Percentiles rank a stretch among this genome's conserved stretches.
Conservation (phyloP, 1,140 invertebrate species). For the Drosophila nikananu region DNA sequence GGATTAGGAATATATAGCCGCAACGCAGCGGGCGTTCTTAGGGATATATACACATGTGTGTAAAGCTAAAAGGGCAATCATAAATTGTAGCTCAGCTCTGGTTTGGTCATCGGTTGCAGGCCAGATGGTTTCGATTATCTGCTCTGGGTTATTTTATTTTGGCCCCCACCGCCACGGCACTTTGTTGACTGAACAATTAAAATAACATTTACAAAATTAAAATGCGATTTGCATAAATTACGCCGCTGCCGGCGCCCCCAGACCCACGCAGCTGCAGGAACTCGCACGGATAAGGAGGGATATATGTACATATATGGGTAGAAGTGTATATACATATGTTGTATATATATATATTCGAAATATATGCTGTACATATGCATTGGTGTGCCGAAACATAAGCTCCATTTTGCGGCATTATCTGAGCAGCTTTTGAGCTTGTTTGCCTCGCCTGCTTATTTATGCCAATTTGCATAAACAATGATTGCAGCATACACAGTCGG, state of each 20-base stretch:
- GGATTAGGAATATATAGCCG: constrained; percentile 7
- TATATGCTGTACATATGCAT: constrained; percentile 11
- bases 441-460: constrained; percentile 64
- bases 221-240: constrained; percentile 69
- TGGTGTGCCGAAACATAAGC: constrained; percentile 50
- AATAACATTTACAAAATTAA: constrained; percentile 68
- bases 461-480: constrained; percentile 74
- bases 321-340: no score
- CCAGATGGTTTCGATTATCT: constrained; percentile 26
- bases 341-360: constrained; percentile 4
- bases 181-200: constrained; percentile 60
- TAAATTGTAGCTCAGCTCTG: constrained; percentile 43
- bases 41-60: constrained; percentile 8
- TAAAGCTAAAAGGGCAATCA: constrained; percentile 26
- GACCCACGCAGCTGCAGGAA: constrained; percentile 16
- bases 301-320: no score
- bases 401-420: constrained; percentile 61
- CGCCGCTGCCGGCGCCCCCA: constrained; percentile 3
- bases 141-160: constrained; percentile 6
- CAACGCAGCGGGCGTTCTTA: constrained; percentile 15
- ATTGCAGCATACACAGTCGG: constrained; percentile 41
- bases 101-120: constrained; percentile 24
- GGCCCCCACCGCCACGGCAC: neutral
- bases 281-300: constrained; percentile 25
- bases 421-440: constrained; percentile 64